phyloP scores from a whole-genome alignment of 2,888 invertebrate genomes.

The Altica lythri region DNA sequence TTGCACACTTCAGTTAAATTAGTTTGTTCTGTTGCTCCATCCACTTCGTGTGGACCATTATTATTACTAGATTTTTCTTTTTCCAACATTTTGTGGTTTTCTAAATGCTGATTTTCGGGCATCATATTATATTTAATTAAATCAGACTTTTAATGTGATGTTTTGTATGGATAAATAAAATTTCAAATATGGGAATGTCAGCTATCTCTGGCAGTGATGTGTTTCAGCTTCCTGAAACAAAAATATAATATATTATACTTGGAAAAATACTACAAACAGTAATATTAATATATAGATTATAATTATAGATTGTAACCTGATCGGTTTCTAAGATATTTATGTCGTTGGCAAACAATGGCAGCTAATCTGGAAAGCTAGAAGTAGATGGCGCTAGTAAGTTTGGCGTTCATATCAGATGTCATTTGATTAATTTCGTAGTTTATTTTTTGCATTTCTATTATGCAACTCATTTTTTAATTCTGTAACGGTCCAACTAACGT shows the following conservation, averaged over 20 bases:
- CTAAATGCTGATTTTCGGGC: constrained; percentile 25
- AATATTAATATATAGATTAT: no score
- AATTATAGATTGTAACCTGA: no score
- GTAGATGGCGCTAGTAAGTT: no score
- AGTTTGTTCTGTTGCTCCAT: constrained; percentile 52
- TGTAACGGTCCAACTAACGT: no score
- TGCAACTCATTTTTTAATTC: no score
- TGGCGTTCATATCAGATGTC: no score
- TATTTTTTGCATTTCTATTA: no score
- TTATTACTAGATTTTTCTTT: constrained; percentile 48
- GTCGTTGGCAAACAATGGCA: no score
- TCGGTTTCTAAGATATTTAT: no score
- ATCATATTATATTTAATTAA: constrained; percentile 26
- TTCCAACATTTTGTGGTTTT: constrained; percentile 39
- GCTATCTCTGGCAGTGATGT: constrained; percentile 1
- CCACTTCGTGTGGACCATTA: constrained; percentile 50
- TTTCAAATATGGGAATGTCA: constrained; percentile 5
- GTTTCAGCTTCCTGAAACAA: constrained; percentile 23
- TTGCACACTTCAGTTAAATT: constrained; percentile 51
- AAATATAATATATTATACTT: constrained; percentile 2
- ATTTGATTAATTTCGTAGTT: no score
- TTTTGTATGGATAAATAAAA: constrained; percentile 10
- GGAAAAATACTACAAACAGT: no score
- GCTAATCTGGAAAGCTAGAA: no score
- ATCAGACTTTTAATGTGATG: constrained; percentile 29